phyloP scores from a whole-genome alignment of 2,888 invertebrate species.

The Cosmia pyralina region DNA sequence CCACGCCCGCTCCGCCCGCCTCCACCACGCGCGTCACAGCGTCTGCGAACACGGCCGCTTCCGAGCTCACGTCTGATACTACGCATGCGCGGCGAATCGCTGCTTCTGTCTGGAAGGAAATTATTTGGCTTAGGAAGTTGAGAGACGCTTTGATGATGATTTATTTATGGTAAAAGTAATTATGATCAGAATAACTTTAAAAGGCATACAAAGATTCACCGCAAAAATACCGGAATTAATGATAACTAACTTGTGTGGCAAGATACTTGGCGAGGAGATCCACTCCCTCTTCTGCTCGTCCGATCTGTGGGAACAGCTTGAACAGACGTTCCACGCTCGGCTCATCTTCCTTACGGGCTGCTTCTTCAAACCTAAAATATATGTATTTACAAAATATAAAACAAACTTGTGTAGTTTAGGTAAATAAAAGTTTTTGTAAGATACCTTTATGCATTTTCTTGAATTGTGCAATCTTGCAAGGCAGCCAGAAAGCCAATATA shows the following conservation, averaged over 20 bases:
- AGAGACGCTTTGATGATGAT: no score
- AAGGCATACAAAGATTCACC: no score
- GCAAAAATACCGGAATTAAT: background rate
- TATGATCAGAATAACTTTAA: no score
- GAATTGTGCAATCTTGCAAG: background rate
- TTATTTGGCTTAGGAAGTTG: background rate
- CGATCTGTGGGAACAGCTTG: constrained; percentile 98
- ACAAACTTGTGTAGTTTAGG: background rate
- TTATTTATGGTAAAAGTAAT: no score
- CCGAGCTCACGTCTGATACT: constrained; percentile 64
- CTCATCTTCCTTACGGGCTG: constrained; percentile 96
- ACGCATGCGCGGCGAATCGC: constrained; percentile 74
- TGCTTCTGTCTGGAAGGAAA: constrained; percentile 71
- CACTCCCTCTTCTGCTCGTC: constrained; percentile 97
- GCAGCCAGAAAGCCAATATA: no score
- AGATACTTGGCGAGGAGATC: constrained; percentile 96
- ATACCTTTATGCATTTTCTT: background rate
- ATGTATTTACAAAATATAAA: background rate
- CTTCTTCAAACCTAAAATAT: constrained; percentile 94
- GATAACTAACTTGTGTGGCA: constrained; percentile 92
- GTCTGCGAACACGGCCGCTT: constrained; percentile 81
- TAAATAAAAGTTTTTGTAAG: background rate
- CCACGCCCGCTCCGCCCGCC: constrained; percentile 76
- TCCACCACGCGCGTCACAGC: constrained; percentile 82
- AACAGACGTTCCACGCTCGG: constrained; percentile 98